phyloP scores from a whole-genome alignment of 2,797 vertebrate genomes.

The Myotis myotis region DNA sequence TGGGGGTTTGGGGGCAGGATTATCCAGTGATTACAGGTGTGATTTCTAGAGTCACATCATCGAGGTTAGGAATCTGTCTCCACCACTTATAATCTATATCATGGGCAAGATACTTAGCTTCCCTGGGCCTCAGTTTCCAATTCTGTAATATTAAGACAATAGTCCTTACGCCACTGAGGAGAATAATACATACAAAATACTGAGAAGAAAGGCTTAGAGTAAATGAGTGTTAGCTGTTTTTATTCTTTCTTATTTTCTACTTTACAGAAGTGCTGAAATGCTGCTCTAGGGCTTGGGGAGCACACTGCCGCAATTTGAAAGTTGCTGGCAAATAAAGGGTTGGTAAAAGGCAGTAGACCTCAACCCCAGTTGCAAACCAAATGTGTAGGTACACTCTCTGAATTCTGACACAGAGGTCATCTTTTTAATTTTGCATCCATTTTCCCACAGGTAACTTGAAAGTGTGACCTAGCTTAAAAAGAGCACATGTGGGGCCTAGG shows the following conservation, averaged over 20 bases:
- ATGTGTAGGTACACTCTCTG: rapidly evolving
- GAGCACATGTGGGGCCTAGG: rapidly evolving
- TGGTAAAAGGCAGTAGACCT: not conserved
- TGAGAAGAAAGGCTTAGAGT: not conserved
- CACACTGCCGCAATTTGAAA: not conserved
- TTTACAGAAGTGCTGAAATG: not conserved
- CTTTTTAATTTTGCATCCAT: not conserved
- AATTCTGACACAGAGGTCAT: not conserved
- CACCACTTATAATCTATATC: not conserved
- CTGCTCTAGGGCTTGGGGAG: not conserved
- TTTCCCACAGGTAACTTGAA: not conserved
- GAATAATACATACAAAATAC: not conserved
- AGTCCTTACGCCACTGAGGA: not conserved
- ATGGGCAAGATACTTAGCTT: not conserved
- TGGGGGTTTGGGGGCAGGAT: not conserved
- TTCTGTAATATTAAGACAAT: not conserved
- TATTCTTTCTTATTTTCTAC: not conserved
- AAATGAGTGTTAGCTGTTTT: not conserved
- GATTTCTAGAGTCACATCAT: not conserved
- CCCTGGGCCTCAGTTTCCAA: not conserved
- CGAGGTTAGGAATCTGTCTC: not conserved
- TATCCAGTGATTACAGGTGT: not conserved
- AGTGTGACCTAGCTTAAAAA: not conserved
- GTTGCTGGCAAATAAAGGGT: not conserved
- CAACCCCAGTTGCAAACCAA: not conserved